These are phyloP conservation scores for Thunnus thynnus DNA, from an alignment of 2,113 vertebrate genomes.

Conservation along the genomic window DNA sequence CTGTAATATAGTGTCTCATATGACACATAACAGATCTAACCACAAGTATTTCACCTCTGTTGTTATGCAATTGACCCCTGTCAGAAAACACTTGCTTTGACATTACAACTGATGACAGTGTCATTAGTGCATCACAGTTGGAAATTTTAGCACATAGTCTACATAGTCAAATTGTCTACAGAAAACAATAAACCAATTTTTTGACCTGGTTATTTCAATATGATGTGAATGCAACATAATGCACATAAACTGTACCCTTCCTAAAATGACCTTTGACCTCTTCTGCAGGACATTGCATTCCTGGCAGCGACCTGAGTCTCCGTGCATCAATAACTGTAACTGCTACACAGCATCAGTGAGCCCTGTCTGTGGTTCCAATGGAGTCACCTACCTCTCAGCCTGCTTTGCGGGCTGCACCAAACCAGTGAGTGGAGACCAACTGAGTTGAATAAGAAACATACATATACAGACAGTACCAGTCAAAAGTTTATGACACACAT, in stretches of 20 bases:
- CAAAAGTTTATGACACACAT: too few relatives aligned
- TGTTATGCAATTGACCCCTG: neutral
- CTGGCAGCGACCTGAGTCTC: slow-evolving; percentile 74
- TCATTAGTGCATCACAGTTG: neutral
- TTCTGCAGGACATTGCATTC: slow-evolving; percentile 70
- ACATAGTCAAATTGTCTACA: neutral
- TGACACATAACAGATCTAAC: too few relatives aligned
- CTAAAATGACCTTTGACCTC: slow-evolving; percentile 44
- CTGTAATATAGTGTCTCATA: too few relatives aligned
- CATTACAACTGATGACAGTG: neutral
- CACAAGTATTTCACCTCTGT: too few relatives aligned
- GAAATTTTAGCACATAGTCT: neutral
- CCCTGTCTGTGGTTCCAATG: slow-evolving; percentile 85
- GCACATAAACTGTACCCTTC: neutral
- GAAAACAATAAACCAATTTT: too few relatives aligned
- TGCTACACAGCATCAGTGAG: slow-evolving; percentile 84
- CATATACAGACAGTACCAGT: neutral
- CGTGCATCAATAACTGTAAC: slow-evolving; percentile 83
- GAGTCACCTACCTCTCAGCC: slow-evolving; percentile 85
- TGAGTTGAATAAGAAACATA: neutral
- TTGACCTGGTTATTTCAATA: neutral
- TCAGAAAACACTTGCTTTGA: neutral
- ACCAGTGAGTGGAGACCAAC: slow-evolving; percentile 72
- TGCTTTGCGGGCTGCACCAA: slow-evolving; percentile 86
- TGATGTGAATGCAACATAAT: neutral